A percentile compares a stretch with the other conserved stretches of the same genome.
Conservation (phyloP, 2,888 invertebrate genomes). For the Ceratothoa steindachneri region DNA sequence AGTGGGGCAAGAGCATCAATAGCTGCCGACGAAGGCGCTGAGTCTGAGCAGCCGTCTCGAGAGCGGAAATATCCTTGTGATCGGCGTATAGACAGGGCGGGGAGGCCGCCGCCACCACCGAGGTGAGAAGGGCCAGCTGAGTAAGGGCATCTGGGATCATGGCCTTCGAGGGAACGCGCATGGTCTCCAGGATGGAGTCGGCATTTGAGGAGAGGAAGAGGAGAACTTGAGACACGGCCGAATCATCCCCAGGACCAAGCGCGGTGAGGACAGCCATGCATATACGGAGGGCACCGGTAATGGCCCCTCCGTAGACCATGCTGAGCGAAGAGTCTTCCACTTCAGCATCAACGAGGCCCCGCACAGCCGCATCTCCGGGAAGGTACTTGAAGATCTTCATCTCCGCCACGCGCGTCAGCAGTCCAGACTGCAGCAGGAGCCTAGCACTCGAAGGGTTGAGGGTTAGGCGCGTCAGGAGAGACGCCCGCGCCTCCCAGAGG, state of each 20-base stretch:
- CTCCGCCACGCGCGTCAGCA: slow-evolving; percentile 62
- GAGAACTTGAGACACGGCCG: slow-evolving; percentile 72
- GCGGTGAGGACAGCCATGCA: slow-evolving; percentile 77
- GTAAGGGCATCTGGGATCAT: slow-evolving; percentile 28
- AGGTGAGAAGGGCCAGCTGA: slow-evolving; percentile 34
- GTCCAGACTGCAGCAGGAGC: slow-evolving; percentile 52
- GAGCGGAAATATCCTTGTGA: slow-evolving; percentile 26
- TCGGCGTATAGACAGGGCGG: slow-evolving; percentile 23
- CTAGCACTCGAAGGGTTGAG: slow-evolving; percentile 63
- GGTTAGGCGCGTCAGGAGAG: slow-evolving; percentile 68
- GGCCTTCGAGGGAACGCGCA: slow-evolving; percentile 59
- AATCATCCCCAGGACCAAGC: slow-evolving; percentile 76
- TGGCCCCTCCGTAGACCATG: slow-evolving; percentile 71
- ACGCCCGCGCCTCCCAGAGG: slow-evolving; percentile 50
- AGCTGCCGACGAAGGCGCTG: slow-evolving; percentile 35
- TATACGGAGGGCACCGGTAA: slow-evolving; percentile 74
- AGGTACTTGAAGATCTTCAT: slow-evolving; percentile 59
- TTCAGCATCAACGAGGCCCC: slow-evolving; percentile 1
- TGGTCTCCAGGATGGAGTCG: slow-evolving; percentile 72
- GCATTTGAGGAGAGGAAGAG: slow-evolving; percentile 74
- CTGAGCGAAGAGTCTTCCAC: slow-evolving; percentile 60
- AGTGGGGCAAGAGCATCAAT: slow-evolving; percentile 32
- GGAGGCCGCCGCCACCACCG: slow-evolving; percentile 38
- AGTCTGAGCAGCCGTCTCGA: slow-evolving; percentile 32
- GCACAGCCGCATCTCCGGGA: slow-evolving; percentile 15